A percentile compares a stretch with the other conserved stretches of the same genome.
Evolutionary conservation across 2,888 invertebrate genomes (phyloP).

Genomic region (Napeogenes inachia): DNA sequence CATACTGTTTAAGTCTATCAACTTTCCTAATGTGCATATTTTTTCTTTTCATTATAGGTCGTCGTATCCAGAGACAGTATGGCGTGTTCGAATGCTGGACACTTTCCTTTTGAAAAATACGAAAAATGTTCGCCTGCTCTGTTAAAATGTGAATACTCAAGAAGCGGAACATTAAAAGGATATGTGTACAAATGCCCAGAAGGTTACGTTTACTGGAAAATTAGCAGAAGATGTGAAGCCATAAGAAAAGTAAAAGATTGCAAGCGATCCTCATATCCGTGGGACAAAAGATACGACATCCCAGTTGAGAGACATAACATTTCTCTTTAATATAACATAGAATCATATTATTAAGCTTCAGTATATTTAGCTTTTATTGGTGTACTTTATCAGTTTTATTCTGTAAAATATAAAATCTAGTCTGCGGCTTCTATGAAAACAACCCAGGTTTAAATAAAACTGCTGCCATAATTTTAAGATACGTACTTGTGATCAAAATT

Average conservation of each 20-base stretch:
- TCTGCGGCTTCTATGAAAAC: conserved; percentile 23
- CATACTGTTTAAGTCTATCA: too few species aligned
- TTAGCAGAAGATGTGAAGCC: conserved; percentile 86
- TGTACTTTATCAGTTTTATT: conserved; percentile 7
- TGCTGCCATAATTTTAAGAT: conserved; percentile 58
- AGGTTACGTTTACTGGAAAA: conserved; percentile 86
- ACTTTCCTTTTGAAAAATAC: conserved; percentile 80
- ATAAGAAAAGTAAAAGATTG: conserved; percentile 80
- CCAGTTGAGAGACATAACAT: conserved; percentile 76
- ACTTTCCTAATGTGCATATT: too few species aligned
- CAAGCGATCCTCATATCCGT: conserved; percentile 55
- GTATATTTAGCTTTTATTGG: not conserved
- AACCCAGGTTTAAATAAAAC: conserved; percentile 28
- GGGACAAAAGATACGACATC: conserved; percentile 74
- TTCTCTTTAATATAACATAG: conserved; percentile 44
- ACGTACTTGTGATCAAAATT: conserved; percentile 67
- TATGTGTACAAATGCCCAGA: conserved; percentile 86
- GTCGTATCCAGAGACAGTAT: conserved; percentile 72
- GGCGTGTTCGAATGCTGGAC: conserved; percentile 82
- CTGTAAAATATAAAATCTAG: conserved; percentile 34
- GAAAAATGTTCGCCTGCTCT: conserved; percentile 84
- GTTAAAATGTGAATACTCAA: conserved; percentile 80
- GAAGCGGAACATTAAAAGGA: conserved; percentile 78
- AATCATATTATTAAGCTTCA: not conserved
- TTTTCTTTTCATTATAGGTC: conserved; percentile 74